A percentile compares a stretch with the other conserved stretches of the same genome.
phyloP scores from a whole-genome alignment of 2,797 vertebrate species.

The Ispidina lecontei region DNA sequence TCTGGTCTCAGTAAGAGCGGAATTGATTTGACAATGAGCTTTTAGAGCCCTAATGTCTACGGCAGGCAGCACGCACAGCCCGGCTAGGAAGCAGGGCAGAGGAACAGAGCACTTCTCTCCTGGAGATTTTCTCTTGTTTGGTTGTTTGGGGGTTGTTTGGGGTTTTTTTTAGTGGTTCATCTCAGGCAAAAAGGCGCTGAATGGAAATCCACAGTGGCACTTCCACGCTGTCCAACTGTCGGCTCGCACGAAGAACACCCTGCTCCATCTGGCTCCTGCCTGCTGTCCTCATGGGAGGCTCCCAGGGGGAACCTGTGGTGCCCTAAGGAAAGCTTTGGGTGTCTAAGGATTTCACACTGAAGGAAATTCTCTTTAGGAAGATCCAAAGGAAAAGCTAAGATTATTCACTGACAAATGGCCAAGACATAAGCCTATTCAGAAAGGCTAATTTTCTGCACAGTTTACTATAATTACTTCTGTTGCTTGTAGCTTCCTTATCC shows the following conservation, averaged over 20 bases:
- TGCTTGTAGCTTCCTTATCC: slow-evolving; percentile 25
- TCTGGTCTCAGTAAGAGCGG: background rate
- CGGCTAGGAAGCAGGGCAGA: background rate
- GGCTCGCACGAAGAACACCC: background rate
- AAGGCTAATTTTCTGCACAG: background rate
- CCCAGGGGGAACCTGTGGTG: background rate
- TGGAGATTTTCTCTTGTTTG: background rate
- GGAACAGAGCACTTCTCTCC: background rate
- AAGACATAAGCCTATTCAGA: background rate
- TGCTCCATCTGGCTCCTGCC: rapidly evolving
- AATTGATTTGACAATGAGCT: slow-evolving; percentile 63
- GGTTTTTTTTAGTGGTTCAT: background rate
- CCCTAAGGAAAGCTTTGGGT: background rate
- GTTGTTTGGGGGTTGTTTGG: background rate
- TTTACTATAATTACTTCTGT: slow-evolving; percentile 38
- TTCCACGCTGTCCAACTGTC: background rate
- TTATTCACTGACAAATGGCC: background rate
- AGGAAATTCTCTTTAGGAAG: background rate
- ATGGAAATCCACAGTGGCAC: background rate
- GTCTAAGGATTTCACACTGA: background rate
- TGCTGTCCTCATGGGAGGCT: background rate
- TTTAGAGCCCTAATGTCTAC: background rate
- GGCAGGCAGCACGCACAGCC: background rate
- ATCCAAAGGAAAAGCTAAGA: background rate
- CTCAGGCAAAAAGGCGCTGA: background rate